phyloP scores from a whole-genome alignment of 2,888 invertebrate genomes.

The Pheosia gnoma region DNA sequence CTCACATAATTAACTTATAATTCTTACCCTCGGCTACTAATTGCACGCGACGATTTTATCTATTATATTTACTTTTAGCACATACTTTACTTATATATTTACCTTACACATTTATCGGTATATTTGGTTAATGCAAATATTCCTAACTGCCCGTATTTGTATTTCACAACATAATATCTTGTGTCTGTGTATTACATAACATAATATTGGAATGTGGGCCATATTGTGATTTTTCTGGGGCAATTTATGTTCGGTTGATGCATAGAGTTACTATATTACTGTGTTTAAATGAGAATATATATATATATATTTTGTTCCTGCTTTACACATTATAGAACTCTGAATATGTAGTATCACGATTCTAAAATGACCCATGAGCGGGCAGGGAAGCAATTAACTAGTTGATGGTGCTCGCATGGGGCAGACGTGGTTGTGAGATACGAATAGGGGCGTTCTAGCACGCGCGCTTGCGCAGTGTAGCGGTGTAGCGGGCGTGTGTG shows the following conservation, averaged over 20 bases:
- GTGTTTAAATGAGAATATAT: too few relatives aligned
- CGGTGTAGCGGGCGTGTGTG: slow-evolving; percentile 41
- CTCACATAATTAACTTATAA: neutral
- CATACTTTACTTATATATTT: neutral
- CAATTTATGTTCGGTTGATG: too few relatives aligned
- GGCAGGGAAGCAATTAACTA: too few relatives aligned
- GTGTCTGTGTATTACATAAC: too few relatives aligned
- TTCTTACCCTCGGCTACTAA: neutral
- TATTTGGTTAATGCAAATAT: slow-evolving; percentile 10
- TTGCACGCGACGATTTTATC: slow-evolving; percentile 2
- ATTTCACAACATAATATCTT: slow-evolving; percentile 27
- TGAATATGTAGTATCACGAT: too few relatives aligned
- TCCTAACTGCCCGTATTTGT: slow-evolving; percentile 26
- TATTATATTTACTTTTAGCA: neutral
- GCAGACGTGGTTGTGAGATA: slow-evolving; percentile 14
- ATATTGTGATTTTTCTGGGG: too few relatives aligned
- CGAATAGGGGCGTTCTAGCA: slow-evolving; percentile 3
- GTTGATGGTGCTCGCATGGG: too few relatives aligned
- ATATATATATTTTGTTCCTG: too few relatives aligned
- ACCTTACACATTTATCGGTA: neutral
- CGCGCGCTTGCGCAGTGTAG: slow-evolving; percentile 12
- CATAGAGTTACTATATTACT: too few relatives aligned
- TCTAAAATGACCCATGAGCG: too few relatives aligned
- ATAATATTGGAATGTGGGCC: too few relatives aligned
- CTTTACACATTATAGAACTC: too few relatives aligned